Evolutionary conservation across 2,113 vertebrate species (phyloP).

Genomic region (Pipa parva): DNA sequence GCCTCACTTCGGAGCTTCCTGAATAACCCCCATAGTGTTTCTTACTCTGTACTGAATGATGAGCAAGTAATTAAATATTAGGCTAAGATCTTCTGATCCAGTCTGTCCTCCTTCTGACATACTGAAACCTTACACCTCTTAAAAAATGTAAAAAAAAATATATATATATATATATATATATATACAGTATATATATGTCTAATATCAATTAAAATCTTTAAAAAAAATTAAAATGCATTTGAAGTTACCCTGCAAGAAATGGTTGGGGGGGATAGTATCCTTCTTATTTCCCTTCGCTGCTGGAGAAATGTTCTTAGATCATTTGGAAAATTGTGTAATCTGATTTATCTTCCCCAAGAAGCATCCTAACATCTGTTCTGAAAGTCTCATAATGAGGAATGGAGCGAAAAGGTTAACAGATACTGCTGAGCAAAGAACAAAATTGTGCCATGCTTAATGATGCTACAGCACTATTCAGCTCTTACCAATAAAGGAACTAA

Average conservation of each 20-base stretch:
- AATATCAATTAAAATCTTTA: too few relatives aligned
- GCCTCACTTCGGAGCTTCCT: too few relatives aligned
- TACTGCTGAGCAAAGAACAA: slow-evolving; percentile 52
- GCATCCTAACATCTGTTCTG: slow-evolving; percentile 46
- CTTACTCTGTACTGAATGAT: too few relatives aligned
- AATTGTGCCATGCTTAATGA: slow-evolving; percentile 53
- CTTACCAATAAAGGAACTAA: slow-evolving; percentile 56
- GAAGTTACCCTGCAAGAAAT: neutral
- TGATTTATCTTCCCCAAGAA: slow-evolving; percentile 48
- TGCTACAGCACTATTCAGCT: slow-evolving; percentile 52
- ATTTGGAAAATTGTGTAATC: slow-evolving; percentile 42
- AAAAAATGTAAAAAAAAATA: too few relatives aligned
- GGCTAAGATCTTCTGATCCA: too few relatives aligned
- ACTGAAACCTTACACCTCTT: too few relatives aligned
- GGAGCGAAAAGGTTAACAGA: slow-evolving; percentile 50
- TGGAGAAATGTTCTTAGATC: neutral
- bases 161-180: too few relatives aligned
- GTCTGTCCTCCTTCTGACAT: too few relatives aligned
- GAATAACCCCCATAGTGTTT: too few relatives aligned
- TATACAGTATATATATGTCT: too few relatives aligned
- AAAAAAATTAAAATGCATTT: neutral
- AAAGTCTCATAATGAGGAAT: slow-evolving; percentile 44
- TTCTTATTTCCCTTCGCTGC: neutral
- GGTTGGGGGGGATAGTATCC: neutral
- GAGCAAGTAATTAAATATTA: too few relatives aligned